Conservation (phyloP, 1,140 invertebrate species). For the Lasaia peninsularis region DNA sequence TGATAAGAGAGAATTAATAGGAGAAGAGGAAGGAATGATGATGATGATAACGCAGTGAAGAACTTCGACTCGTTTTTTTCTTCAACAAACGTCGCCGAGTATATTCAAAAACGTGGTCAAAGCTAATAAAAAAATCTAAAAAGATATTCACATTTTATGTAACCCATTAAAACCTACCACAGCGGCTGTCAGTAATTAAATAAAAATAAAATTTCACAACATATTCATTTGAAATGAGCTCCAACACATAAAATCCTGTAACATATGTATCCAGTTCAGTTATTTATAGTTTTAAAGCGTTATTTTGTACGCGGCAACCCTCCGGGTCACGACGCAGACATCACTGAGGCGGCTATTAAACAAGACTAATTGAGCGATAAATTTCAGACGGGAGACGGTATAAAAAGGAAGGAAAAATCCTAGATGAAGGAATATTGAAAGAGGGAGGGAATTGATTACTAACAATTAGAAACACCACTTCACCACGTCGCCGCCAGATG, state of each 20-base stretch:
- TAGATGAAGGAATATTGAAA: constrained; percentile 77
- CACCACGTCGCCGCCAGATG: constrained; percentile 48
- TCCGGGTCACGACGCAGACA: constrained; percentile 68
- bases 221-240: constrained; percentile 1
- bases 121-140: too few relatives aligned
- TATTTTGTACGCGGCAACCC: constrained; percentile 42
- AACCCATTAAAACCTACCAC: not conserved
- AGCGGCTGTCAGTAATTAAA: constrained; percentile 10
- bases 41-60: too few relatives aligned
- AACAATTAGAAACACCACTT: constrained; percentile 65
- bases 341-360: constrained; percentile 76
- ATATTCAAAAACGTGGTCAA: not conserved
- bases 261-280: constrained; percentile 1
- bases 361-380: constrained; percentile 78
- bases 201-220: constrained; percentile 12
- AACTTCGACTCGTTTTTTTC: too few relatives aligned
- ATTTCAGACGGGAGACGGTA: constrained; percentile 67
- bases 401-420: constrained; percentile 76
- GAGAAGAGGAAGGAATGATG: too few relatives aligned
- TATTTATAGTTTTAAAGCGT: constrained; percentile 9
- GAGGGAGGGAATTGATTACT: constrained; percentile 71
- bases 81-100: too few relatives aligned
- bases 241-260: constrained; percentile 14
- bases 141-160: not conserved
- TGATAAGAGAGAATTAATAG: too few relatives aligned